Evolutionary conservation across 2,888 invertebrate species (phyloP).

Genomic region (Cetonia aurata): DNA sequence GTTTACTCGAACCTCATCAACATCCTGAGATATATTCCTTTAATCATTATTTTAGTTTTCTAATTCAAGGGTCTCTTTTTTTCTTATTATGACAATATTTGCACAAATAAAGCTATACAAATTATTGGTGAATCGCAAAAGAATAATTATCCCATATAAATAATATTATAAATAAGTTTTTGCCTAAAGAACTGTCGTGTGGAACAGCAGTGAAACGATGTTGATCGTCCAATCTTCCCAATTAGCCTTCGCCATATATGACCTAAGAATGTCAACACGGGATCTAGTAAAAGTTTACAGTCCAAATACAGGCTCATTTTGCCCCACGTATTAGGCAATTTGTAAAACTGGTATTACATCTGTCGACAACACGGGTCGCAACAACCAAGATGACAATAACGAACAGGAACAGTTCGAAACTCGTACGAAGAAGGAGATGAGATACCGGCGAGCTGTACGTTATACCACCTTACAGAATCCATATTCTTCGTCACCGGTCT

Average conservation of each 20-base stretch:
- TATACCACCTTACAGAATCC: too few relatives aligned
- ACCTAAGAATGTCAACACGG: neutral
- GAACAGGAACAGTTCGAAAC: neutral
- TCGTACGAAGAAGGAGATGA: neutral
- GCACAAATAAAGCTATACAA: too few relatives aligned
- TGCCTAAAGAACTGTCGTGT: neutral
- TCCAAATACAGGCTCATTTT: slow-evolving; percentile 20
- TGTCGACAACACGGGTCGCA: neutral
- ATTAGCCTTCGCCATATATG: slow-evolving; percentile 7
- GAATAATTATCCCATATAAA: too few relatives aligned
- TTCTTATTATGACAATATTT: too few relatives aligned
- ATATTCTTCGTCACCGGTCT: too few relatives aligned
- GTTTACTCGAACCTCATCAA: too few relatives aligned
- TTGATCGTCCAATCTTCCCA: slow-evolving; percentile 1
- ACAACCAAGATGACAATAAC: neutral
- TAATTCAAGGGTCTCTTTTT: too few relatives aligned
- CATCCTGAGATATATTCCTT: too few relatives aligned
- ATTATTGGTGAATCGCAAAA: too few relatives aligned
- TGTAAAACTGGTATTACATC: slow-evolving; percentile 33
- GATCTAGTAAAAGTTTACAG: slow-evolving; percentile 18
- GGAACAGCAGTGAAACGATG: neutral
- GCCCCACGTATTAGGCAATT: slow-evolving; percentile 30
- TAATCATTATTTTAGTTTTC: too few relatives aligned
- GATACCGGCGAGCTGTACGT: neutral
- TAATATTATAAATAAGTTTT: neutral